These are phyloP conservation scores for Malurus alboscapulatus DNA, from an alignment of 2,113 vertebrate genomes.

Conservation along the genomic window DNA sequence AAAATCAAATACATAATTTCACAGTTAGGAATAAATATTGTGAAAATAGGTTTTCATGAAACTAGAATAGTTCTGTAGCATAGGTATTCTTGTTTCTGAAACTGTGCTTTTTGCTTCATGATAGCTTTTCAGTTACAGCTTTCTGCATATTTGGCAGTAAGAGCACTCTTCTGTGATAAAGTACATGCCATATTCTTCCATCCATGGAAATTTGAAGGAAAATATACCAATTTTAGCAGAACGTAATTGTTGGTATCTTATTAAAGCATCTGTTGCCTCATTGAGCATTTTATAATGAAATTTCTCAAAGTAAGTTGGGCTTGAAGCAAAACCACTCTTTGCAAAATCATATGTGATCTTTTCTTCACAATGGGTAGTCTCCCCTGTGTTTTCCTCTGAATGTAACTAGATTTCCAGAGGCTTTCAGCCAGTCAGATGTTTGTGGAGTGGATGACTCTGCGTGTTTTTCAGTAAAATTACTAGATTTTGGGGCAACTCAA, in stretches of 20 bases:
- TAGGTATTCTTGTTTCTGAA: neutral
- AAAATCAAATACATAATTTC: neutral
- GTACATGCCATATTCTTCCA: neutral
- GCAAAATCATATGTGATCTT: neutral
- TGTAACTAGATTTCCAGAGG: neutral
- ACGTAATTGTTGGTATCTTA: neutral
- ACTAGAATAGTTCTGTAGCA: neutral
- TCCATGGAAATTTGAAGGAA: neutral
- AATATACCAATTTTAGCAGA: neutral
- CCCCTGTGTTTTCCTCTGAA: neutral
- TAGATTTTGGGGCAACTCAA: neutral
- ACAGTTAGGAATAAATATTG: slow-evolving; percentile 2
- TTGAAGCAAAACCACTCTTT: neutral
- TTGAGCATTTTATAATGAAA: neutral
- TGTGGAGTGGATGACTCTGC: neutral
- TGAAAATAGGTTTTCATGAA: neutral
- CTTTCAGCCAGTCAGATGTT: neutral
- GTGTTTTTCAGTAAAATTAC: neutral
- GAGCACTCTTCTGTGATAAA: neutral
- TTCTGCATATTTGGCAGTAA: neutral
- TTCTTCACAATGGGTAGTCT: neutral
- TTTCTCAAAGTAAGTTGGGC: neutral
- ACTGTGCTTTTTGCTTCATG: neutral
- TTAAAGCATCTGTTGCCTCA: neutral
- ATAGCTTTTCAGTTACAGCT: neutral